Evolutionary conservation across 2,797 vertebrate species (phyloP).

Genomic region (Okamejei kenojei): DNA sequence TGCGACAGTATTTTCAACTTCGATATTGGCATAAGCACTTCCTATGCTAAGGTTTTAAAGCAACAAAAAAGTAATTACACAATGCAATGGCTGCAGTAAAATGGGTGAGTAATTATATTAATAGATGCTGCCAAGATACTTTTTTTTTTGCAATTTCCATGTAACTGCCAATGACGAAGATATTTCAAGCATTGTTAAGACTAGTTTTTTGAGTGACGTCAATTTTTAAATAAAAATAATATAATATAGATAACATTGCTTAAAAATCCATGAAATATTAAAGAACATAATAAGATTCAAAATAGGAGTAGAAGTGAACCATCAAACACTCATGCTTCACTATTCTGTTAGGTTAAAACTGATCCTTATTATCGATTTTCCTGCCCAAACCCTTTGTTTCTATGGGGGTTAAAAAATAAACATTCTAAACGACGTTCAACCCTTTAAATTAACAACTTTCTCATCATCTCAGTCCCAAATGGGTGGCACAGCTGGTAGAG

Average conservation of each 20-base stretch:
- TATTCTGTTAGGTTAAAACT: no score
- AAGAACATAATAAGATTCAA: no score
- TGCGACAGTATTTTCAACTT: constrained; percentile 22
- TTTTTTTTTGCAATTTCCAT: constrained; percentile 26
- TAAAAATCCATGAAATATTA: background rate
- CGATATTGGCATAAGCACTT: background rate
- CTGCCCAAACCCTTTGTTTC: no score
- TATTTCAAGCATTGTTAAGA: background rate
- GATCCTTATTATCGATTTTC: no score
- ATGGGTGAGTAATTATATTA: constrained; percentile 26
- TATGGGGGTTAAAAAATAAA: no score
- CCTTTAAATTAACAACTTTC: no score
- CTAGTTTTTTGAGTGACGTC: background rate
- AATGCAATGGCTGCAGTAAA: constrained; percentile 10
- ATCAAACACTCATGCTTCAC: no score
- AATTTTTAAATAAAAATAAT: background rate
- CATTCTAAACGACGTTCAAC: no score
- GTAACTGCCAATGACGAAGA: background rate
- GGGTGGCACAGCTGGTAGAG: no score
- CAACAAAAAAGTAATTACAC: constrained; percentile 8
- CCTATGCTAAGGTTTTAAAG: background rate
- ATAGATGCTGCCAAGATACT: background rate
- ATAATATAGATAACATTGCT: background rate
- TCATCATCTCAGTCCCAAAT: no score
- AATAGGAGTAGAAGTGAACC: no score